Evolutionary conservation across 2,888 invertebrate genomes (phyloP), one percentile per base, ranked within the genome.

Genomic region (Sminthurides aquaticus): DNA sequence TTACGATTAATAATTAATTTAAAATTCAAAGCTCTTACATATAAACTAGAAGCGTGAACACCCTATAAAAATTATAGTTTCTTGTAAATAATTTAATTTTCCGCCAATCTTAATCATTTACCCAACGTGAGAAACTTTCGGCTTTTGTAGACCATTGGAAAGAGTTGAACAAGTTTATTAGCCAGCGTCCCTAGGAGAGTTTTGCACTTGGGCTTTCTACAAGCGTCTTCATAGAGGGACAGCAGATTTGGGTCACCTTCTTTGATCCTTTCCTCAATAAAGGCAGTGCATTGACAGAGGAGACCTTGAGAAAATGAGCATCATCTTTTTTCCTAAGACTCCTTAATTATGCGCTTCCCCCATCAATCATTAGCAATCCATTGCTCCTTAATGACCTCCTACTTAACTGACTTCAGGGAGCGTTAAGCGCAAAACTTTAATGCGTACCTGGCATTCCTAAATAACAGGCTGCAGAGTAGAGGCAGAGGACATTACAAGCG

Each of bases 191-290:
- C 29, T 22, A 70, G 58, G 5, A 74, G 65, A n/a, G 68, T 67
- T 20, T 66, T 65, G 57, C 68, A 61, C n/a, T 56, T 63, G 2
- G 54, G 49, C 28, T 64, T 52, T 26, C 25, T 43, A 62, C 63
- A 68, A 59, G 72, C 69, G 25, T 70, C 70, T 34, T 72, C 72
- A 65, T 71, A 74, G 56, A 74, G 34, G 2, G 29, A 20, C 54
- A 72, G 34, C 49, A 74, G 56, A 18, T 68, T 61, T 0, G 69
- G 71, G 52, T 72, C 72, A 28, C 59, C 66, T 1, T 60, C 25
- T 11, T 70, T 62, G 8, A 74, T 63, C 25, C 68, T 68, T 27
- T 67, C 66, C 1, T 65, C 63, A 20, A 74, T 55, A 48, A 69
- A 71, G 8, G 61, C 20, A 11, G 69, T 27, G 48, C 73, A 73